Percentiles rank a stretch among this genome's conserved stretches.
These are phyloP conservation scores for Vannuccia rotundouncinata DNA, from an alignment of 2,888 invertebrate species.

Conservation along the genomic window DNA sequence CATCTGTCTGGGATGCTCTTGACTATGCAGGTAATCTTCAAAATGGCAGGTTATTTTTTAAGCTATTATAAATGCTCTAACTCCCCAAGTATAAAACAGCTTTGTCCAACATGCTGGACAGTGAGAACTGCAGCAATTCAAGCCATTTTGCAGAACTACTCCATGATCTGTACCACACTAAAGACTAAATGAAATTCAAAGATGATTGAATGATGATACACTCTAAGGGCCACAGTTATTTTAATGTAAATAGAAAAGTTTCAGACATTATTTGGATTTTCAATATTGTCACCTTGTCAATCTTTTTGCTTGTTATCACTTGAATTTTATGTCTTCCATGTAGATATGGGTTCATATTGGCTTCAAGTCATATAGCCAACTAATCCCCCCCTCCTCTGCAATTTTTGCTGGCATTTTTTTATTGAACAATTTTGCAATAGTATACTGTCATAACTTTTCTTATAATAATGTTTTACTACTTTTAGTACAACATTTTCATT, in stretches of 20 bases:
- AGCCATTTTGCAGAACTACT: conserved; percentile 24
- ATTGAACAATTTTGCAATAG: no score
- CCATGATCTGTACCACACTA: conserved; percentile 6
- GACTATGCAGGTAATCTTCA: neutral
- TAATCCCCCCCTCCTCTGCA: no score
- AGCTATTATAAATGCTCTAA: conserved; percentile 15
- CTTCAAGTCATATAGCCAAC: no score
- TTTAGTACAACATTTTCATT: no score
- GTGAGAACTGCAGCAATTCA: conserved; percentile 26
- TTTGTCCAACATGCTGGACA: neutral
- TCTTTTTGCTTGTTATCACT: no score
- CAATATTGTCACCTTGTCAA: no score
- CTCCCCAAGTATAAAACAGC: conserved; percentile 20
- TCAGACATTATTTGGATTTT: conserved; percentile 15
- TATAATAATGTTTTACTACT: no score
- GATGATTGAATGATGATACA: neutral
- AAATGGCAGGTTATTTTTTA: conserved; percentile 8
- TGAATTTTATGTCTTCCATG: no score
- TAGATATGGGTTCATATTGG: no score
- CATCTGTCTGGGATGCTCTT: no score
- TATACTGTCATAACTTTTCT: no score
- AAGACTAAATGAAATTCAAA: neutral
- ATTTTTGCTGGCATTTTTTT: no score
- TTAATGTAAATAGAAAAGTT: neutral
- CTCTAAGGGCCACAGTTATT: neutral